Evolutionary conservation across 2,888 invertebrate species (phyloP).

Genomic region (Dicroscelio sp.): DNA sequence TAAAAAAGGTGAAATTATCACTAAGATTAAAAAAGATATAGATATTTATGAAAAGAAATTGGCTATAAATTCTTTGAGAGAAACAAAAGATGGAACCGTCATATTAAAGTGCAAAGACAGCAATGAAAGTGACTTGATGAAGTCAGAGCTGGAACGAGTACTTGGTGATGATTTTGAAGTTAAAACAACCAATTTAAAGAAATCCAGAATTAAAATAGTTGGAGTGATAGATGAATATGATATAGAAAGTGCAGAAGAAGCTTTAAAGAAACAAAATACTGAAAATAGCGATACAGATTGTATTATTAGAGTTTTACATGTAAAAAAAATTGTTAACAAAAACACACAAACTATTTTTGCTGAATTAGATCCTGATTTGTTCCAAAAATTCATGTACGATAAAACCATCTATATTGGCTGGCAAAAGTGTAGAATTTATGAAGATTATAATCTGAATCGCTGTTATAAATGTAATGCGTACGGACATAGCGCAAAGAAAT

Average conservation of each 20-base stretch:
- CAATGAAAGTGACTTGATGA: neutral
- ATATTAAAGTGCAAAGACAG: neutral
- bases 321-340: neutral
- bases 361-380: neutral
- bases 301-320: neutral
- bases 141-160: conserved; percentile 3
- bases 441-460: conserved; percentile 10
- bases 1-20: neutral
- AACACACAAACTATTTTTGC: conserved; percentile 5
- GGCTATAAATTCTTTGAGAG: neutral
- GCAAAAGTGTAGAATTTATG: conserved; percentile 27
- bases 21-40: neutral
- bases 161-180: neutral
- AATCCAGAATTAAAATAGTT: conserved; percentile 22
- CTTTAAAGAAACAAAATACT: neutral
- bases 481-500: neutral
- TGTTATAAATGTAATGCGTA: conserved; percentile 13
- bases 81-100: neutral
- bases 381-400: neutral
- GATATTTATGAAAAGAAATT: neutral
- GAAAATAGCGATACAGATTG: neutral
- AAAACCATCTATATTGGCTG: conserved; percentile 27
- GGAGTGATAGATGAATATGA: neutral
- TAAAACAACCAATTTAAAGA: neutral
- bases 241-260: neutral